Conservation (phyloP, 2,797 vertebrate genomes). For the Masticophis lateralis region DNA sequence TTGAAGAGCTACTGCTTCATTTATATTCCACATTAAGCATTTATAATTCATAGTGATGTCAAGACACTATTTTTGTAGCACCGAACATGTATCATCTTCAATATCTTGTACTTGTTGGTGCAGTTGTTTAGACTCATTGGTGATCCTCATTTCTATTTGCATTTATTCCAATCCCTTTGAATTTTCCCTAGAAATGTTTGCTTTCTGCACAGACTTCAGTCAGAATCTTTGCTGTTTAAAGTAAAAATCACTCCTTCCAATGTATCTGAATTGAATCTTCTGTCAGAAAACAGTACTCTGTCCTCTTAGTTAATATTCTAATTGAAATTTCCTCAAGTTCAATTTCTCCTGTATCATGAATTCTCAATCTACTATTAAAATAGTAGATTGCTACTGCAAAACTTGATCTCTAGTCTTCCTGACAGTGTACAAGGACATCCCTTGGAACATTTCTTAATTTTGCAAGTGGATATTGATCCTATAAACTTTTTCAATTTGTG, state of each 20-base stretch:
- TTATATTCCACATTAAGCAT: neutral
- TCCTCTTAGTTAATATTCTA: neutral
- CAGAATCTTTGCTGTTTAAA: neutral
- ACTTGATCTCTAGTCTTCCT: neutral
- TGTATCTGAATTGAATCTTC: neutral
- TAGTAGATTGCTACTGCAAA: neutral
- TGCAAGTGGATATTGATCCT: neutral
- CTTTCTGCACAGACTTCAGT: neutral
- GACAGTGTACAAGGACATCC: neutral
- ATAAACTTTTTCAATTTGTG: neutral
- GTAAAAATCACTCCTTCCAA: neutral
- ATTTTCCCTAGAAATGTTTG: neutral
- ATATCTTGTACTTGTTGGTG: neutral
- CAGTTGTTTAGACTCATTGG: neutral
- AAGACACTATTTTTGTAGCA: neutral
- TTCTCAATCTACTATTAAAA: neutral
- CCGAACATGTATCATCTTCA: neutral
- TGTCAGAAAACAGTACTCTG: neutral
- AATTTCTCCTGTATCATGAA: neutral
- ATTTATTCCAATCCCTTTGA: neutral
- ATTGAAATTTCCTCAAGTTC: neutral
- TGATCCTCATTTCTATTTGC: neutral
- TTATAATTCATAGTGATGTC: neutral
- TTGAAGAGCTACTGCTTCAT: neutral
- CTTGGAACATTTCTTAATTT: neutral